Evolutionary conservation across 2,888 invertebrate species (phyloP).

Genomic region (Orchesellides sinensis): DNA sequence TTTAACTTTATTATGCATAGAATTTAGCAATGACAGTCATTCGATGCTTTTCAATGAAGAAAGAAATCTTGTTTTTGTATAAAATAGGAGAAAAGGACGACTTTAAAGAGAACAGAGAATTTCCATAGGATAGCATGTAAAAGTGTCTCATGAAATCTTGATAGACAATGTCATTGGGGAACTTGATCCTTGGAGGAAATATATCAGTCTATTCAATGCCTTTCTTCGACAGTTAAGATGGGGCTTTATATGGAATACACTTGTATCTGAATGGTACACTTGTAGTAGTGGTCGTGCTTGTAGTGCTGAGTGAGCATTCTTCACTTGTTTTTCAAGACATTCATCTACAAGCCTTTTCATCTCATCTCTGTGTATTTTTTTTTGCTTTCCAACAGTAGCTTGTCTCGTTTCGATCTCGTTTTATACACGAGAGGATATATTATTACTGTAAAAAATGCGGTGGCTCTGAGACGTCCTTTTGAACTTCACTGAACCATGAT

Average conservation of each 20-base stretch:
- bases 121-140: slow-evolving; percentile 1
- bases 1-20: neutral
- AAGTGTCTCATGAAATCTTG: slow-evolving; percentile 65
- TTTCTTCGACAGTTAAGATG: slow-evolving; percentile 59
- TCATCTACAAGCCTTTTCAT: slow-evolving; percentile 45
- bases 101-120: neutral
- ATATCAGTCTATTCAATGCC: slow-evolving; percentile 61
- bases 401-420: slow-evolving; percentile 1
- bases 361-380: neutral
- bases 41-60: no score
- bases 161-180: slow-evolving; percentile 63
- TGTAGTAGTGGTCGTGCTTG: no score
- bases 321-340: slow-evolving; percentile 60
- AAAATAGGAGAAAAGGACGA: neutral
- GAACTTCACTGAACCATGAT: slow-evolving; percentile 51
- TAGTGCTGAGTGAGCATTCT: slow-evolving; percentile 56
- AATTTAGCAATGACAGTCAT: no score
- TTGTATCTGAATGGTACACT: slow-evolving; percentile 43
- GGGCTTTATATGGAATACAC: slow-evolving; percentile 49
- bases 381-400: no score
- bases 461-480: slow-evolving; percentile 49
- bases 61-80: neutral
- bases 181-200: slow-evolving; percentile 66
- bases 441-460: slow-evolving; percentile 15
- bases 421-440: slow-evolving; percentile 25